phyloP scores from a whole-genome alignment of 2,113 vertebrate species.

The Vireo altiloquus region DNA sequence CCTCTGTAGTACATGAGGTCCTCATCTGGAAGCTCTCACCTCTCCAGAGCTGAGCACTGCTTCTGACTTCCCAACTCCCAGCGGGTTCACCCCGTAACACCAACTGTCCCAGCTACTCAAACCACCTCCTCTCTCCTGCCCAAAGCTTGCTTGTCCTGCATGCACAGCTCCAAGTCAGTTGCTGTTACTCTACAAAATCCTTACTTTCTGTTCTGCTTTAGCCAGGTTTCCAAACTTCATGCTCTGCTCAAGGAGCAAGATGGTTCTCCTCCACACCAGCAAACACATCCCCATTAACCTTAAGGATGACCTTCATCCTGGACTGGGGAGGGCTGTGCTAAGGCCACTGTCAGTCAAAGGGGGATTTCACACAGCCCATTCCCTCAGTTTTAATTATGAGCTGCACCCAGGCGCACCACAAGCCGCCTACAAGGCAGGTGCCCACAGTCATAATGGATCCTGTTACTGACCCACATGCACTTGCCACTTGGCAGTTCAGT shows the following conservation, averaged over 20 bases:
- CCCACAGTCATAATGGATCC: neutral
- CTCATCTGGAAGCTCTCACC: neutral
- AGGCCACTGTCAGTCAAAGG: neutral
- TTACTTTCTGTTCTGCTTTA: neutral
- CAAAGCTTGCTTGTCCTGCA: neutral
- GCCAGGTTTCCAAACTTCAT: neutral
- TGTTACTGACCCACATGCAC: neutral
- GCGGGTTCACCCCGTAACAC: neutral
- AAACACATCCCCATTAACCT: neutral
- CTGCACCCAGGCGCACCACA: neutral
- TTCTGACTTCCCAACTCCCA: neutral
- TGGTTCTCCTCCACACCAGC: neutral
- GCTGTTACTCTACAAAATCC: neutral
- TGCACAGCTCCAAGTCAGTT: neutral
- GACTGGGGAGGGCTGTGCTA: neutral
- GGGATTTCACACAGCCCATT: neutral
- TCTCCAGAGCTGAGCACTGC: neutral
- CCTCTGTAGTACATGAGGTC: neutral
- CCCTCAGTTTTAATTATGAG: neutral
- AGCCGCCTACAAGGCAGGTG: neutral
- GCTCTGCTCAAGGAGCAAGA: neutral
- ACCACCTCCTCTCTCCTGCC: neutral
- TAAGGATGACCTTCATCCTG: neutral
- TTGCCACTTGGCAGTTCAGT: neutral
- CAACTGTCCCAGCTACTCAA: neutral